phyloP scores from a whole-genome alignment of 2,113 vertebrate species.

The Menura novaehollandiae region DNA sequence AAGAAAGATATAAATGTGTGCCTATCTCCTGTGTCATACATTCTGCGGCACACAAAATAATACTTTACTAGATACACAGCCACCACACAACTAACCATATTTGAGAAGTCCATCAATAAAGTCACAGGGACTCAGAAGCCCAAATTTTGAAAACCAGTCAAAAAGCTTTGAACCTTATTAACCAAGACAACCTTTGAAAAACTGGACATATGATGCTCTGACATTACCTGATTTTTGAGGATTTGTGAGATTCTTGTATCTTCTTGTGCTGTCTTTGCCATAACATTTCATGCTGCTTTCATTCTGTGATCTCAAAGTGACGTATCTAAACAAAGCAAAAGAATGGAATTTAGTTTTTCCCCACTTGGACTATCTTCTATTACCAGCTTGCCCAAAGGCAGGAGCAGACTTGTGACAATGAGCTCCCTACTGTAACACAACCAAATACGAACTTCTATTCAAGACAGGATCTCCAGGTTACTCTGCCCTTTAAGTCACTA shows the following conservation, averaged over 20 bases:
- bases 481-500: not conserved
- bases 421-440: not conserved
- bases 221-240: constrained; percentile 23
- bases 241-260: not conserved
- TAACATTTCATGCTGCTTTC: constrained; percentile 45
- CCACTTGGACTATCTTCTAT: not conserved
- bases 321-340: constrained; percentile 33
- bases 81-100: not conserved
- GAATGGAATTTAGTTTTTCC: not conserved
- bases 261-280: constrained; percentile 11
- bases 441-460: not conserved
- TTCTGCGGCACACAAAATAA: not conserved
- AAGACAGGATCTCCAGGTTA: not conserved
- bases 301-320: constrained; percentile 13
- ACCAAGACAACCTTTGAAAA: not conserved
- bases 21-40: not conserved
- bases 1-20: not conserved
- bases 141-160: not conserved
- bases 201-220: not conserved
- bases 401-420: not conserved
- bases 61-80: not conserved
- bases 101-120: not conserved
- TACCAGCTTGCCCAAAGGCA: not conserved
- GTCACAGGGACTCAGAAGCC: not conserved
- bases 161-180: not conserved